These are phyloP conservation scores for Balearica regulorum DNA, from an alignment of 2,797 vertebrate species.

Conservation along the genomic window DNA sequence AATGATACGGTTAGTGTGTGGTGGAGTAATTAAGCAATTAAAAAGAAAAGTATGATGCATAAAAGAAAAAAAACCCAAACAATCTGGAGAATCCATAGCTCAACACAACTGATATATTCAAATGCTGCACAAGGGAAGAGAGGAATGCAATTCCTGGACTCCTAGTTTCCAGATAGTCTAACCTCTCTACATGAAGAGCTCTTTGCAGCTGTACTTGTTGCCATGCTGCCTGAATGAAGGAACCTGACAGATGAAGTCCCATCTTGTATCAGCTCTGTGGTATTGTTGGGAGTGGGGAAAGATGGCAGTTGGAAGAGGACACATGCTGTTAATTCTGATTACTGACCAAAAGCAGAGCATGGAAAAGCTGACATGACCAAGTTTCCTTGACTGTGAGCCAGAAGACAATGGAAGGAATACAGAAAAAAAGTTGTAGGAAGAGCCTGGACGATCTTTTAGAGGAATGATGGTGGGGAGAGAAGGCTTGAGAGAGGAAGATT, in stretches of 20 bases:
- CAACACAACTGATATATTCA: background rate
- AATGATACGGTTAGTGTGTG: background rate
- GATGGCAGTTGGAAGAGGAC: background rate
- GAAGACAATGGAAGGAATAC: background rate
- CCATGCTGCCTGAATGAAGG: background rate
- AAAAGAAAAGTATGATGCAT: background rate
- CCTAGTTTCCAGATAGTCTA: background rate
- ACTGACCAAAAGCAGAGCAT: background rate
- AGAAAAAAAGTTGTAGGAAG: background rate
- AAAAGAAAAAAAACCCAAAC: background rate
- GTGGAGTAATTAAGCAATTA: background rate
- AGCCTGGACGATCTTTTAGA: background rate
- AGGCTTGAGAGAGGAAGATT: background rate
- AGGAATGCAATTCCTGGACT: background rate
- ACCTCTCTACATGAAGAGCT: background rate
- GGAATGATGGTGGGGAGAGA: background rate
- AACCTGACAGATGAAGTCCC: background rate
- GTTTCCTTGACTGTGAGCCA: background rate
- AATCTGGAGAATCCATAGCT: background rate
- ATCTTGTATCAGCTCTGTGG: background rate
- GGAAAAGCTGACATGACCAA: background rate
- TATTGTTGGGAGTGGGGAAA: background rate
- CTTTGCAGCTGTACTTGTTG: background rate
- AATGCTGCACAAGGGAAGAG: background rate
- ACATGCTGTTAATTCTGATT: background rate